Evolutionary conservation across 2,888 invertebrate species (phyloP).

Genomic region (Beris chalybata): DNA sequence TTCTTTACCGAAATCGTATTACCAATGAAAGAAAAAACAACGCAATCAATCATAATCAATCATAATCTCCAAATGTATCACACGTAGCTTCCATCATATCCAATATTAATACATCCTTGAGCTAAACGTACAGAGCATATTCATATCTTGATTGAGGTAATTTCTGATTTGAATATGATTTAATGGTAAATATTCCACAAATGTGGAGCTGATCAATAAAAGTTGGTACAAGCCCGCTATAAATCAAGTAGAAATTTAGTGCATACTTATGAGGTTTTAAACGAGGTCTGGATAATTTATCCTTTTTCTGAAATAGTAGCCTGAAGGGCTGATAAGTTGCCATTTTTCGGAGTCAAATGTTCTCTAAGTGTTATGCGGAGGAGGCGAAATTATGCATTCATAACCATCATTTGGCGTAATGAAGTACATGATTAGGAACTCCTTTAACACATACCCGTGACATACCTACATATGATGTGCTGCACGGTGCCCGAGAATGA

Average conservation of each 20-base stretch:
- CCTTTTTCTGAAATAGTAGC: constrained; percentile 5
- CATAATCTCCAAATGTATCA: too few species aligned
- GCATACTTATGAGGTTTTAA: too few species aligned
- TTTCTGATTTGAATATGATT: too few species aligned
- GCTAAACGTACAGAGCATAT: too few species aligned
- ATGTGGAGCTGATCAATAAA: constrained; percentile 28
- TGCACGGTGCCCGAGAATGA: constrained; percentile 12
- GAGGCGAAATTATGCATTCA: constrained; percentile 31
- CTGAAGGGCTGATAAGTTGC: constrained; percentile 17
- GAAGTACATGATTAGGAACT: constrained; percentile 31
- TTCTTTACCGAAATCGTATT: too few species aligned
- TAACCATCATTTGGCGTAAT: constrained; percentile 30
- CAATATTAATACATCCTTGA: too few species aligned
- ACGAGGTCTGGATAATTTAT: too few species aligned
- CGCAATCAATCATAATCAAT: too few species aligned
- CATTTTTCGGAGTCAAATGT: background rate
- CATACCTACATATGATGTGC: constrained; percentile 26
- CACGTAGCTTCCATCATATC: too few species aligned
- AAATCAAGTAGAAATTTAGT: constrained; percentile 13
- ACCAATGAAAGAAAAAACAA: too few species aligned
- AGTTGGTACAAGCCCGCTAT: constrained; percentile 17
- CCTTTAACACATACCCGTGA: constrained; percentile 31
- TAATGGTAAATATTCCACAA: constrained; percentile 10
- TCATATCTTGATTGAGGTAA: too few species aligned
- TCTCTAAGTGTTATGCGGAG: background rate